These are phyloP conservation scores for Lymantria dispar DNA, from an alignment of 2,888 invertebrate genomes.

Conservation along the genomic window DNA sequence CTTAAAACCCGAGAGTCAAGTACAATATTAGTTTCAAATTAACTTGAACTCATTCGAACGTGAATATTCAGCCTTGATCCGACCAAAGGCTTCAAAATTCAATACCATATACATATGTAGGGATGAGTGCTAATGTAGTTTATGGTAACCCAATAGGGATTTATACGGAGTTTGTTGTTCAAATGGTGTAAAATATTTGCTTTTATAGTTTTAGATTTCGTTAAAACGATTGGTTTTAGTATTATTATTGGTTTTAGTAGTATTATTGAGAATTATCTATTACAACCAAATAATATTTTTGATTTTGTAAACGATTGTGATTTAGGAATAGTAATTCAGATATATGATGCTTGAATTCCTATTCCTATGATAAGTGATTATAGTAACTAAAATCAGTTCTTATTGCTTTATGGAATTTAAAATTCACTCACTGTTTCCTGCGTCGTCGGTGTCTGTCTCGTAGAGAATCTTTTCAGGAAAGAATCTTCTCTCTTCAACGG, in stretches of 20 bases:
- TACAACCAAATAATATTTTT: too few species aligned
- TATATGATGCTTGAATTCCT: too few species aligned
- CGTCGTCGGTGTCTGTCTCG: constrained; percentile 93
- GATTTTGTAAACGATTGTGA: too few species aligned
- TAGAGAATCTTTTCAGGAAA: constrained; percentile 96
- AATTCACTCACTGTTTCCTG: constrained; percentile 86
- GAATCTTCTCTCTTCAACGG: constrained; percentile 95
- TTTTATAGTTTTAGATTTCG: neutral
- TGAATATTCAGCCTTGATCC: constrained; percentile 9
- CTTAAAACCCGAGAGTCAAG: too few species aligned
- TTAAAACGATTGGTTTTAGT: too few species aligned
- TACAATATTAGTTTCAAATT: constrained; percentile 2
- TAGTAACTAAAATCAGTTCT: too few species aligned
- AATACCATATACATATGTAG: constrained; percentile 16
- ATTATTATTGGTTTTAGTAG: too few species aligned
- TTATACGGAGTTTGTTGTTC: neutral
- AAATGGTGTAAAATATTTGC: neutral
- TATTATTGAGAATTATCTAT: too few species aligned
- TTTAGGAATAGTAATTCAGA: too few species aligned
- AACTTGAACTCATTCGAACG: constrained; percentile 11
- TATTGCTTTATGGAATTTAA: too few species aligned
- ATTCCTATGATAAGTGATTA: too few species aligned
- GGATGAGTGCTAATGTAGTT: neutral
- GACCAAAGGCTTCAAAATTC: constrained; percentile 26
- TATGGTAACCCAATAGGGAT: neutral